Evolutionary conservation across 2,113 vertebrate species (phyloP).

Genomic region (Microtus pennsylvanicus): DNA sequence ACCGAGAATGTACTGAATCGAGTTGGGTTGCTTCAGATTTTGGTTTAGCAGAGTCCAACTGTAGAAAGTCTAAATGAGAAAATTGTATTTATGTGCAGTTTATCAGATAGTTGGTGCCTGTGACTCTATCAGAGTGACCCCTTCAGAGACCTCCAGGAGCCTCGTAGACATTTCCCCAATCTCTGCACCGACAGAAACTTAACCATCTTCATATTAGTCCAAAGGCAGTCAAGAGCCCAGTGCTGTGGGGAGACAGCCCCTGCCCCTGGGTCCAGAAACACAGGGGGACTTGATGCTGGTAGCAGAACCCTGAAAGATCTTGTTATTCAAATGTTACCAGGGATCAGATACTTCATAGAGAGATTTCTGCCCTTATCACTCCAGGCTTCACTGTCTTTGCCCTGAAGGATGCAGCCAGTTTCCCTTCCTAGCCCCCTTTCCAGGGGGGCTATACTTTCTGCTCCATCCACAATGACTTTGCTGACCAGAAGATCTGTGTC

Average conservation of each 20-base stretch:
- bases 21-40: not conserved
- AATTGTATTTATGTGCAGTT: not conserved
- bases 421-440: fast-evolving
- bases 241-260: not conserved
- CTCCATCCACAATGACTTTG: fast-evolving
- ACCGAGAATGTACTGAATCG: not conserved
- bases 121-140: not conserved
- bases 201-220: fast-evolving
- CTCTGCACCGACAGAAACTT: not conserved
- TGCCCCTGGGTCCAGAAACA: fast-evolving
- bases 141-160: not conserved
- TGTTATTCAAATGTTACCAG: no score
- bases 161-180: not conserved
- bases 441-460: not conserved
- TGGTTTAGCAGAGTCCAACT: not conserved
- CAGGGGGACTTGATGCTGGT: no score
- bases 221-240: not conserved
- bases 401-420: not conserved
- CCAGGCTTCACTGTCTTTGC: not conserved
- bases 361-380: not conserved
- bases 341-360: not conserved
- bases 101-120: not conserved
- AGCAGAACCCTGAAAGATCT: not conserved
- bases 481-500: not conserved
- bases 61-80: not conserved